A percentile compares a stretch with the other conserved stretches of the same genome.
Conservation (phyloP, 92 coral and sea anemone genomes). For the Meandrina meandrites region DNA sequence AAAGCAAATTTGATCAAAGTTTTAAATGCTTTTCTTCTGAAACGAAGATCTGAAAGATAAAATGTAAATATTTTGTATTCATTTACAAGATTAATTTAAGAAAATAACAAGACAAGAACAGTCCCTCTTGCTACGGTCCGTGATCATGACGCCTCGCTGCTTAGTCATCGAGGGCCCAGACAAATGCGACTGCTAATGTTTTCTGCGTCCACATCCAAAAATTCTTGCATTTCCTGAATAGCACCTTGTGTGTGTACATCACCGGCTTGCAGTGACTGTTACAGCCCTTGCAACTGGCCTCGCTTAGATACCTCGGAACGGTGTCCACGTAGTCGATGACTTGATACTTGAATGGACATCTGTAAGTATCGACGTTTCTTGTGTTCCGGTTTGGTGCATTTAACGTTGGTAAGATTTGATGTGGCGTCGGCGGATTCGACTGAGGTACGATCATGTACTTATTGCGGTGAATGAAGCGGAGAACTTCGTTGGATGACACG, state of each 20-base stretch:
- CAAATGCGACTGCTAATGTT: slow-evolving; percentile 68
- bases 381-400: not conserved
- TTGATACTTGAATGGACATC: slow-evolving; percentile 39
- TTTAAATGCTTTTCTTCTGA: no score
- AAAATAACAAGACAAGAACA: no score
- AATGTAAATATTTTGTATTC: no score
- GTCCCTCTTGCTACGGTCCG: not conserved
- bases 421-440: slow-evolving; percentile 14
- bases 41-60: no score
- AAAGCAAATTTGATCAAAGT: no score
- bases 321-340: slow-evolving; percentile 9
- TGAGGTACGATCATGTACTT: slow-evolving; percentile 31
- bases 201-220: slow-evolving; percentile 62
- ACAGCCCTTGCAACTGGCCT: slow-evolving; percentile 39
- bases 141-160: not conserved
- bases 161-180: slow-evolving; percentile 7
- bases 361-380: not conserved
- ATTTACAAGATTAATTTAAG: no score
- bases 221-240: slow-evolving; percentile 44
- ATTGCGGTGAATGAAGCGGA: slow-evolving; percentile 24
- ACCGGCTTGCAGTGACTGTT: slow-evolving; percentile 50
- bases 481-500: not conserved
- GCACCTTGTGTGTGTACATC: slow-evolving; percentile 52
- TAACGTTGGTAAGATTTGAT: not conserved
- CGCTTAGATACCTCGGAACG: slow-evolving; percentile 36